A percentile compares a stretch with the other conserved stretches of the same genome.
Conservation (phyloP, 1,140 invertebrate species). For the Lepeophtheirus salmonis region DNA sequence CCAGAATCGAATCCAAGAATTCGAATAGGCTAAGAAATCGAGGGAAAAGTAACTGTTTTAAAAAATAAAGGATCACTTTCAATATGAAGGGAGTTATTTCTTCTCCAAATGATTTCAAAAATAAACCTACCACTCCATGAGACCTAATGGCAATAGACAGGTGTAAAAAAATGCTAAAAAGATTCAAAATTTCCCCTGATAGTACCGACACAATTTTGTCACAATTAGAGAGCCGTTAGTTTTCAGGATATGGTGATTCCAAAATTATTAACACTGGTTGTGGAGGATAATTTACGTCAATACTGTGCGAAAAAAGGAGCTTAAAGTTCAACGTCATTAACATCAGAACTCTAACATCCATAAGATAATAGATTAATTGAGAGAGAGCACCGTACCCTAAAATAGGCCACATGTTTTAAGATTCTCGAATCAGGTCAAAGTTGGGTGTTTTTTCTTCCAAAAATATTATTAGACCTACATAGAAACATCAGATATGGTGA, state of each 20-base stretch:
- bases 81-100: too few species aligned
- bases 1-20: too few species aligned
- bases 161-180: neutral
- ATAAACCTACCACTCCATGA: too few species aligned
- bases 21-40: too few species aligned
- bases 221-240: neutral
- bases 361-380: neutral
- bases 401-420: neutral
- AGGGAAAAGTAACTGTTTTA: too few species aligned
- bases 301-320: neutral
- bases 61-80: too few species aligned
- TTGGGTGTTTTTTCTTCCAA: neutral
- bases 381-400: neutral
- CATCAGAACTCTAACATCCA: neutral
- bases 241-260: neutral
- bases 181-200: neutral
- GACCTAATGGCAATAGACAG: neutral
- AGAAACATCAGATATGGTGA: neutral
- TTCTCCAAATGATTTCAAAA: too few species aligned
- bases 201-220: neutral
- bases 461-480: neutral
- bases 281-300: neutral
- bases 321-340: neutral
- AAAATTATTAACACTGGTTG: neutral
- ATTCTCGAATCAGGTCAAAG: neutral